Percentiles rank a stretch among this genome's conserved stretches.
Conservation (phyloP, 37 sponge, comb jelly and placozoan species). For the Chondrosia reniformis region DNA sequence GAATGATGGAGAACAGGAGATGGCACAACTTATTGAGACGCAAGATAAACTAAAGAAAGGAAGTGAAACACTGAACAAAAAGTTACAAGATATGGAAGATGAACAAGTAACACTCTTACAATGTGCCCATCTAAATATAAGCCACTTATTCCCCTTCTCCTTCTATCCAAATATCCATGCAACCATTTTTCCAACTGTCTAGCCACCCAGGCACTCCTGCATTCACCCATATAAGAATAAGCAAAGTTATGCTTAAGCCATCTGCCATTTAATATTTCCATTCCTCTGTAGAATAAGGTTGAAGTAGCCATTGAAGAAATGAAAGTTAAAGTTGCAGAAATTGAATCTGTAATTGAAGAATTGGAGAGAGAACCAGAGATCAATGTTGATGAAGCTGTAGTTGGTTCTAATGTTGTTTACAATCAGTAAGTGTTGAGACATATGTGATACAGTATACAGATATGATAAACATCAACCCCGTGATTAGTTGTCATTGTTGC, state of each 20-base stretch:
- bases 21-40: conserved; percentile 59
- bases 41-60: conserved; percentile 76
- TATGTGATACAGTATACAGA: too few relatives aligned
- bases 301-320: conserved; percentile 62
- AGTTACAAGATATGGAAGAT: conserved; percentile 67
- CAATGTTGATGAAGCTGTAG: conserved; percentile 78
- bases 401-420: conserved; percentile 73
- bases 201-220: too few relatives aligned
- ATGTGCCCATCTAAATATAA: background rate
- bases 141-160: conserved; percentile 8
- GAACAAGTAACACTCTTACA: conserved; percentile 53
- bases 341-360: conserved; percentile 60
- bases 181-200: too few relatives aligned
- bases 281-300: conserved; percentile 72
- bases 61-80: conserved; percentile 56
- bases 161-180: too few relatives aligned
- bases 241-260: too few relatives aligned
- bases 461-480: too few relatives aligned
- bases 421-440: conserved; percentile 95
- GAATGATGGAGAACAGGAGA: conserved; percentile 74
- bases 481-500: too few relatives aligned
- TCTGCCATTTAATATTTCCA: too few relatives aligned
- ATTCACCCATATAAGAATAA: too few relatives aligned
- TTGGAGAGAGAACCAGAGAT: conserved; percentile 72
- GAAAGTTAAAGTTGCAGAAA: conserved; percentile 65